Evolutionary conservation across 2,888 invertebrate species (phyloP).

Genomic region (Caenorhabditis sp.): DNA sequence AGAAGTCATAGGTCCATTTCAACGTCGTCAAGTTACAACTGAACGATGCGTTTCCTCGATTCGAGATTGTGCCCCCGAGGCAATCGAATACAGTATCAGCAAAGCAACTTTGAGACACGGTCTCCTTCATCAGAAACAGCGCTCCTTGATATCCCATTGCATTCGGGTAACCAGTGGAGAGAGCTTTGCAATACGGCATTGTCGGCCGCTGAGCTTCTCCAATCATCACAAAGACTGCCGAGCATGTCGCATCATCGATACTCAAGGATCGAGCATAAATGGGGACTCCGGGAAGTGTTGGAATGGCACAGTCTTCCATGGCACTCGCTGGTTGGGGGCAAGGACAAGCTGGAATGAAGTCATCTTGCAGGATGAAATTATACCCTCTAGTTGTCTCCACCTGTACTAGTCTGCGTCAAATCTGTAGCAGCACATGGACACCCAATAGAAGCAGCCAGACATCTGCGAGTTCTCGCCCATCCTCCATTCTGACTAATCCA

Average conservation of each 20-base stretch:
- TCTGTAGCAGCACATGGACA: conserved; percentile 17
- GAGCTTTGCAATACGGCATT: conserved; percentile 1
- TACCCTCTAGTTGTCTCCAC: not conserved
- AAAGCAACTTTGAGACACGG: not conserved
- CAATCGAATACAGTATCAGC: conserved; percentile 15
- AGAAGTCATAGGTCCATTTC: conserved; percentile 24
- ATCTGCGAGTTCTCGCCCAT: conserved; percentile 11
- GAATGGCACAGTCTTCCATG: not conserved
- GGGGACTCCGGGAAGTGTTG: not conserved
- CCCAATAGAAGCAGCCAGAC: conserved; percentile 18
- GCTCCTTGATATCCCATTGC: not conserved
- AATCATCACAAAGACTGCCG: not conserved
- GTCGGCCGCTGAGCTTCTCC: not conserved
- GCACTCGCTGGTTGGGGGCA: not conserved
- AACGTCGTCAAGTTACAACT: not conserved
- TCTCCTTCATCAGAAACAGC: not conserved
- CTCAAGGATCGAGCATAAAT: not conserved
- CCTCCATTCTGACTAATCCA: not conserved
- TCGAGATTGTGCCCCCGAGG: not conserved
- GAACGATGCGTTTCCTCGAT: conserved; percentile 1
- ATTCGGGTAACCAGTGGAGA: not conserved
- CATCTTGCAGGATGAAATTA: not conserved
- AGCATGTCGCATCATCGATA: not conserved
- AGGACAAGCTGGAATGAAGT: conserved; percentile 2
- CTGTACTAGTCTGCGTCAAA: not conserved